Evolutionary conservation across 2,113 vertebrate genomes (phyloP), one percentile per base, ranked within the genome.

Genomic region (Coracopsis vasa): DNA sequence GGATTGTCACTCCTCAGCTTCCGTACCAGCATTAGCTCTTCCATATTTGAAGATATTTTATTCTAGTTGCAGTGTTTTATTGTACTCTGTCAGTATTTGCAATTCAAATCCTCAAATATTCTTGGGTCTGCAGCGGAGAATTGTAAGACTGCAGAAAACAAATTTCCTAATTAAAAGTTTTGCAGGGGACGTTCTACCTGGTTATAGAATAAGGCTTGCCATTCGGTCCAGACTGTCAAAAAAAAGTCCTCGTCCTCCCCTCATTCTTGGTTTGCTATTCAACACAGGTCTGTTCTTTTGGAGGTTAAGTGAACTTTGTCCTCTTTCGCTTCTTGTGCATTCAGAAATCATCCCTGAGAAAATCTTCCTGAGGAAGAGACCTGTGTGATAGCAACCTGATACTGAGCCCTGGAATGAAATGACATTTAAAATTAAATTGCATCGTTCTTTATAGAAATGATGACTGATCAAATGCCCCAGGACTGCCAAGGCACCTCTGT

Each of bases 391-490:
- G 47, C 65, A 95, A 83, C 62, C 82, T 83, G 81, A 93, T 93
- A 80, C 56, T 62, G 62, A 85, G 77, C 56, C 31, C 27, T 69
- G 31, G 44, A 79, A 90, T 86, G 37, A 95, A 92, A 94, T 66
- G 3, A 77, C 67, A 75, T 90, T 91, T 96, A 61, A 93, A 92
- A 88, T 91, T 78, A 71, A 95, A 90, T 86, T 66, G 61, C 37
- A 4, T 61, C 14, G 60, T 92, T 97, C 65, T 96, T 96, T 97
- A 92, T 88, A 95, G 47, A 89, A 95, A 96, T 19, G 31, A 64
- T 95, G 84, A 92, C 75, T 87, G 73, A 80, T 88, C 73, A 94
- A 95, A 93, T 16, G 45, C 73, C 70, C 94, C 92, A 94, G 61
- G 87, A 94, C 65, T 86, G 61, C 67, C 74, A 78, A 45, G 54